Evolutionary conservation across 2,797 vertebrate genomes (phyloP), one percentile per base, ranked within the genome.

Genomic region (Phoxinus dragarum): DNA sequence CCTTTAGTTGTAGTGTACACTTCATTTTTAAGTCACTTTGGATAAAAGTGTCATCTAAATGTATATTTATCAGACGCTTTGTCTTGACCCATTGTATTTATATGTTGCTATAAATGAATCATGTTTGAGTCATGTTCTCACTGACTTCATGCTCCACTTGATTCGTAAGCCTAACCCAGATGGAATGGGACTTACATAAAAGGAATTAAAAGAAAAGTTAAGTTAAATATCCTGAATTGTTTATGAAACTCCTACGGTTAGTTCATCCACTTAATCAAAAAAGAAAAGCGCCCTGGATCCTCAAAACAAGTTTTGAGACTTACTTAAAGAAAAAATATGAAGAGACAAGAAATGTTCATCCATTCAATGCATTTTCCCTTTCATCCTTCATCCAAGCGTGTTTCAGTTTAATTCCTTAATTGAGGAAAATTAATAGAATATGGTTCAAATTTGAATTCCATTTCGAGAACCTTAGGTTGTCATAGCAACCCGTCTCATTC

Each of bases 351-450:
- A 6, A 21, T 31, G 72, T 38, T 54, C 21, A 23, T 74, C 27
- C 27, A 59, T 49, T 80, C 40, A 42, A 10, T 80, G 40, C 75
- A 44, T 40, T 80, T 80, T 74, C 6, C 36, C 16, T 64, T n/a
- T 76, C 80, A 76, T 54, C 76, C 42, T 11, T 49, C n/a, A 34
- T 42, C 38, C 36, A 11, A 74, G 38, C 5, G 3, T 56, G 66
- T 68, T 56, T 77, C 19, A 21, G 67, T 72, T 87, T 54, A 21
- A 4, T 84, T 59, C 84, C 38, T 56, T 83, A 89, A 83, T 81
- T 85, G 38, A 81, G 59, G 52, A 16, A 83, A 84, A 89, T 77
- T 9, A 81, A 85, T 47, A 40, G 74, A 87, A 79, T 54, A 49
- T 86, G 56, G 72, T 80, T 86, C n/a, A 61, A 61, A 80, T 80